Conservation (phyloP, 2,113 vertebrate species). For the Motacilla tschutschensis region DNA sequence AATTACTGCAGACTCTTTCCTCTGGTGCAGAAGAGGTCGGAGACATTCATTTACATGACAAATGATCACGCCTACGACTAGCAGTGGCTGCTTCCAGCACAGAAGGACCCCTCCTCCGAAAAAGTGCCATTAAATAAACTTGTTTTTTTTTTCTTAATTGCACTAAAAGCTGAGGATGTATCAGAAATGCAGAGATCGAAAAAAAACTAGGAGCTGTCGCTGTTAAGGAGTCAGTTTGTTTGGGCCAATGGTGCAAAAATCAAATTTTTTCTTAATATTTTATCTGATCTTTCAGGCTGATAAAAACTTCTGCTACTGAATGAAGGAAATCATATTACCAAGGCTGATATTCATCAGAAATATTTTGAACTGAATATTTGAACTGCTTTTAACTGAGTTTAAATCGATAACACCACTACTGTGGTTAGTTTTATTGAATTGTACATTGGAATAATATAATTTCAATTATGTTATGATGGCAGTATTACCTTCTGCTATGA, state of each 20-base stretch:
- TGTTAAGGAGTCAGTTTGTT: neutral
- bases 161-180: neutral
- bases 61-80: neutral
- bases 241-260: neutral
- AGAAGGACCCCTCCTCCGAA: neutral
- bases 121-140: neutral
- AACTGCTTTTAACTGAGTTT: conserved; percentile 59
- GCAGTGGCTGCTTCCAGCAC: neutral
- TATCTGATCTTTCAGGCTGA: conserved; percentile 9
- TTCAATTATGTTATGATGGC: conserved; percentile 63
- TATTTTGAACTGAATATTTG: conserved; percentile 54
- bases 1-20: conserved; percentile 29
- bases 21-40: neutral
- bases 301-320: conserved; percentile 31
- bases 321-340: conserved; percentile 16
- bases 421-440: conserved; percentile 65
- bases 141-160: too few relatives aligned
- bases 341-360: conserved; percentile 48
- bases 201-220: fast-evolving
- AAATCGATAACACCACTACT: conserved; percentile 56
- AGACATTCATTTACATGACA: conserved; percentile 31
- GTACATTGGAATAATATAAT: conserved; percentile 52
- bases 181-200: neutral
- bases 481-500: conserved; percentile 15
- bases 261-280: neutral